These are phyloP conservation scores for Oppia nitens DNA, from an alignment of 1,140 invertebrate species.

Conservation along the genomic window DNA sequence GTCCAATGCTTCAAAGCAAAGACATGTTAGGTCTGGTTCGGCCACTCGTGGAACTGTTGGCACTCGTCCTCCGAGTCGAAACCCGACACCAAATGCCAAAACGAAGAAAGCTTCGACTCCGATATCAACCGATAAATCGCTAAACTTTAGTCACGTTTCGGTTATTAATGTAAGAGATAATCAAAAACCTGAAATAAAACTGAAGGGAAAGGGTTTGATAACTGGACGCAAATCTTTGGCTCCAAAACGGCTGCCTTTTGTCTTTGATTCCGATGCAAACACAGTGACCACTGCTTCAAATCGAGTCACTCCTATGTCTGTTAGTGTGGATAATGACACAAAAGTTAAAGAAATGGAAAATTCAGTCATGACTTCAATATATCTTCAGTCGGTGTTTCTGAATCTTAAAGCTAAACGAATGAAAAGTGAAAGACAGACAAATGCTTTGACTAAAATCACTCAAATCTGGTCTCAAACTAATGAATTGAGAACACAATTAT, in stretches of 20 bases:
- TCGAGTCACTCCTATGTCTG: not conserved
- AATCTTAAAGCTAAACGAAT: not conserved
- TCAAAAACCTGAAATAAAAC: not conserved
- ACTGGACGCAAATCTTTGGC: not conserved
- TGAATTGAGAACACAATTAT: not conserved
- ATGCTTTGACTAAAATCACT: not conserved
- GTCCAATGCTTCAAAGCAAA: not conserved
- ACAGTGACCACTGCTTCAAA: not conserved
- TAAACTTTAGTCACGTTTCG: not conserved
- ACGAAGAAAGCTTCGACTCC: not conserved
- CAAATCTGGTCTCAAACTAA: not conserved
- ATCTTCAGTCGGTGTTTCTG: not conserved
- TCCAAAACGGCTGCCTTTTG: not conserved
- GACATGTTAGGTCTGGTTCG: not conserved
- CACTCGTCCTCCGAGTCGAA: too few relatives aligned
- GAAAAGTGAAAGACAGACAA: not conserved
- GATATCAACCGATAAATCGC: not conserved
- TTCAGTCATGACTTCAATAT: not conserved
- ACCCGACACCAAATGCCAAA: not conserved
- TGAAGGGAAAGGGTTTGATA: not conserved
- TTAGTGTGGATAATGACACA: not conserved
- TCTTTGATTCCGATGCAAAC: not conserved
- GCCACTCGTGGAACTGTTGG: too few relatives aligned
- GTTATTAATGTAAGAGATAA: not conserved
- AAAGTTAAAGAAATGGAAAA: not conserved